A percentile compares a stretch with the other conserved stretches of the same genome.
phyloP scores from a whole-genome alignment of 2,113 vertebrate genomes.

The Entelurus aequoreus region DNA sequence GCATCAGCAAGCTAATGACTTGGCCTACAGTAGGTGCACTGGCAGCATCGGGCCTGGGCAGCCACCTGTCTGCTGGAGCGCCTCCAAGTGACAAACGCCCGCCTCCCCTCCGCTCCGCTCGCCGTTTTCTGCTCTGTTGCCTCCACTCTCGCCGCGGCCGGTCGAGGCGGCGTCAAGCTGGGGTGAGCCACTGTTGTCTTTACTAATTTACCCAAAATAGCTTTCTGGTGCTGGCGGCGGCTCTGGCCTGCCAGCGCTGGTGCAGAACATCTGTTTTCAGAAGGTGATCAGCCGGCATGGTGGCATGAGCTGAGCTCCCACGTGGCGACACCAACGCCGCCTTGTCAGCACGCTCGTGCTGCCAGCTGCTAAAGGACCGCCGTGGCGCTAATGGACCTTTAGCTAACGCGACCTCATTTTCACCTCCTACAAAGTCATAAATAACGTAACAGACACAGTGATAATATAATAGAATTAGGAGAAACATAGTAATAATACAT shows the following conservation, averaged over 20 bases:
- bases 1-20: constrained; percentile 49
- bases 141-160: constrained; percentile 47
- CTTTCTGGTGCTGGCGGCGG: constrained; percentile 36
- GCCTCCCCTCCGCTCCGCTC: too few relatives aligned
- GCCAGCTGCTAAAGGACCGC: too few relatives aligned
- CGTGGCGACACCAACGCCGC: too few relatives aligned
- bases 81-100: constrained; percentile 64
- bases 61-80: constrained; percentile 58
- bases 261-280: constrained; percentile 66
- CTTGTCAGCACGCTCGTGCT: too few relatives aligned
- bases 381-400: too few relatives aligned
- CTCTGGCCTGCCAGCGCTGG: constrained; percentile 40
- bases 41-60: constrained; percentile 49
- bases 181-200: constrained; percentile 64
- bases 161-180: constrained; percentile 47
- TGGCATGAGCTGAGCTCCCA: too few relatives aligned
- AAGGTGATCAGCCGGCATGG: constrained; percentile 25
- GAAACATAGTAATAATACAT: too few relatives aligned
- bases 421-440: too few relatives aligned
- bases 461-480: too few relatives aligned
- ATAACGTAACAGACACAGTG: too few relatives aligned
- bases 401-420: too few relatives aligned
- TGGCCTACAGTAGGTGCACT: constrained; percentile 32
- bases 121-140: constrained; percentile 63
- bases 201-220: constrained; percentile 70